Percentiles rank a stretch among this genome's conserved stretches.
Evolutionary conservation across 2,113 vertebrate genomes (phyloP).

Genomic region (western clawed frog (Xenopus tropicalis)): DNA sequence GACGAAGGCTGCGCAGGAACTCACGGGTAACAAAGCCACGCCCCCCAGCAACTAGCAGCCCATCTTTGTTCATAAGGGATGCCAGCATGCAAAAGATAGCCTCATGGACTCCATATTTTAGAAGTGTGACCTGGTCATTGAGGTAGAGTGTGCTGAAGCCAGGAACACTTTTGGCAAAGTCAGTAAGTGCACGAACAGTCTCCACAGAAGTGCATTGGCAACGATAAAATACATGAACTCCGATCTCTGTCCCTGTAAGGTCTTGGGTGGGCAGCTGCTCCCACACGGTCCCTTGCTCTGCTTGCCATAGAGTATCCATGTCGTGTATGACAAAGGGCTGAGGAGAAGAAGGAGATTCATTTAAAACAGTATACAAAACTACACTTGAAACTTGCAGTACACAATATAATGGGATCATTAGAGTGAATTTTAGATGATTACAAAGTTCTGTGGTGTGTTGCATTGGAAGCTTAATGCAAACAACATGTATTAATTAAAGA

Average conservation of each 20-base stretch:
- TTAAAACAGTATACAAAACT: too few species aligned
- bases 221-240: constrained; percentile 95
- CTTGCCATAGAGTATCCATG: constrained; percentile 92
- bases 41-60: constrained; percentile 90
- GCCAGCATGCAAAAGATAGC: constrained; percentile 98
- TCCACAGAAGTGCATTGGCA: constrained; percentile 97
- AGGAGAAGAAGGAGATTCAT: constrained; percentile 35
- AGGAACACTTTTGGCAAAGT: constrained; percentile 97
- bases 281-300: constrained; percentile 93
- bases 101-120: constrained; percentile 95
- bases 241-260: constrained; percentile 89
- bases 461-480: too few species aligned
- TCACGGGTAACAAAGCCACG: constrained; percentile 94
- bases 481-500: too few species aligned
- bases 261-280: constrained; percentile 85
- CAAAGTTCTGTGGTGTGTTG: too few species aligned
- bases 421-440: too few species aligned
- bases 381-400: not conserved
- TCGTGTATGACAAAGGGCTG: constrained; percentile 97
- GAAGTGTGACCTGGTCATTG: constrained; percentile 95
- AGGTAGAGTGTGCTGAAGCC: constrained; percentile 90
- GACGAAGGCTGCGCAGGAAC: constrained; percentile 92
- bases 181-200: constrained; percentile 91
- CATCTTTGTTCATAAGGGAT: constrained; percentile 97
- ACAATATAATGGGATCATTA: not conserved